Conservation (phyloP, 1,140 invertebrate genomes). For the Globodera rostochiensis region DNA sequence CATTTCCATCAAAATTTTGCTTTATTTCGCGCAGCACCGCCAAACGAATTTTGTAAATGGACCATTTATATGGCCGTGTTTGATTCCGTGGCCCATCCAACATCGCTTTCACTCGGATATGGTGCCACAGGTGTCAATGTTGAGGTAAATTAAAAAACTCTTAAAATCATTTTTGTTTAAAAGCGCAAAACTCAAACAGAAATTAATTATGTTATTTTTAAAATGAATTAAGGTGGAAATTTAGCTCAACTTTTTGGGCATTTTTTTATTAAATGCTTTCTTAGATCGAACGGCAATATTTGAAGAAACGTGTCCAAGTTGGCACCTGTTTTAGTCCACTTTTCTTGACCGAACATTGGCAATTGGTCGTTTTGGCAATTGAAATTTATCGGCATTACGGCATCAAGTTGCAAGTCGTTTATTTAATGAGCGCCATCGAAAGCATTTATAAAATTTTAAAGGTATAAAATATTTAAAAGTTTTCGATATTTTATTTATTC, state of each 20-base stretch:
- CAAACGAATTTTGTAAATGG: not conserved
- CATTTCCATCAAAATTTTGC: not conserved
- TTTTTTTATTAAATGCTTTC: not conserved
- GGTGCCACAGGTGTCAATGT: not conserved
- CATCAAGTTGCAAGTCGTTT: slow-evolving; percentile 53
- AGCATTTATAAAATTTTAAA: slow-evolving; percentile 41
- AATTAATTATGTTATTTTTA: too few species aligned
- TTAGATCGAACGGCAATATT: slow-evolving; percentile 30
- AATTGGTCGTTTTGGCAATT: slow-evolving; percentile 48
- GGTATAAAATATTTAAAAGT: slow-evolving; percentile 15
- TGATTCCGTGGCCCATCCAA: not conserved
- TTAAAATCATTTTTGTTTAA: too few species aligned
- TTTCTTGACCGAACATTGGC: slow-evolving; percentile 58
- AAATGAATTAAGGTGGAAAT: too few species aligned
- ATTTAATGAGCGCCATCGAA: slow-evolving; percentile 52
- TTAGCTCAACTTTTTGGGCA: too few species aligned
- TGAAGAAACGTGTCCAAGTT: slow-evolving; percentile 35
- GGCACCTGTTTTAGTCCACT: slow-evolving; percentile 56
- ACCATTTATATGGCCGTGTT: not conserved
- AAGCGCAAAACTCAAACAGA: too few species aligned
- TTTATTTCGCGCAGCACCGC: not conserved
- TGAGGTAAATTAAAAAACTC: not conserved
- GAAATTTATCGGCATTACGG: slow-evolving; percentile 42
- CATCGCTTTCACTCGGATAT: not conserved
- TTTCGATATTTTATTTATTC: too few species aligned